A percentile compares a stretch with the other conserved stretches of the same genome.
Conservation (phyloP, 2,797 vertebrate species). For the Danio kyathit region DNA sequence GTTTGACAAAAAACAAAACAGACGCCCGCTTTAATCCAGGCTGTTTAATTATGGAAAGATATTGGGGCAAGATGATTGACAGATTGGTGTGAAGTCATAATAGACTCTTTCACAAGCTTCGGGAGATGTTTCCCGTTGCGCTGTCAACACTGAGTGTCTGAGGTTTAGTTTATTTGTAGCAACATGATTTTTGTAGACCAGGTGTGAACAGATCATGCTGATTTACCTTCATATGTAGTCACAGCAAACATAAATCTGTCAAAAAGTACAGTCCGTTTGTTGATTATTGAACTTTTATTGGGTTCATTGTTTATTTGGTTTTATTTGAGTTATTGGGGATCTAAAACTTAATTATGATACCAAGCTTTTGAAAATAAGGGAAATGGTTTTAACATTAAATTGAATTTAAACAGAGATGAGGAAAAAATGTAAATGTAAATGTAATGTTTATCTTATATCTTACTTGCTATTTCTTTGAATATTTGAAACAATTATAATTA, state of each 20-base stretch:
- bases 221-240: not conserved
- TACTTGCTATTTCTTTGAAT: no score
- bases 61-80: constrained; percentile 40
- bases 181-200: constrained; percentile 1
- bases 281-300: no score
- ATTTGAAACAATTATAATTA: no score
- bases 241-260: constrained; percentile 40
- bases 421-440: no score
- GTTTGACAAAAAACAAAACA: not conserved
- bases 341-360: no score
- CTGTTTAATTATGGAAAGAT: constrained; percentile 57
- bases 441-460: no score
- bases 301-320: no score
- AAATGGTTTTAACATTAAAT: no score
- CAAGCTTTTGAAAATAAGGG: no score
- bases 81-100: constrained; percentile 54
- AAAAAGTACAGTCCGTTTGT: not conserved
- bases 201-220: constrained; percentile 35
- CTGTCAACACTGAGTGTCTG: constrained; percentile 25
- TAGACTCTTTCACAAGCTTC: constrained; percentile 50
- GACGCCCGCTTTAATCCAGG: constrained; percentile 36
- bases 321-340: no score
- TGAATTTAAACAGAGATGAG: no score
- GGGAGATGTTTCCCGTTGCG: constrained; percentile 31
- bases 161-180: constrained; percentile 8